These are phyloP conservation scores for Oreochromis aureus DNA, from an alignment of 2,113 vertebrate genomes.

Conservation along the genomic window DNA sequence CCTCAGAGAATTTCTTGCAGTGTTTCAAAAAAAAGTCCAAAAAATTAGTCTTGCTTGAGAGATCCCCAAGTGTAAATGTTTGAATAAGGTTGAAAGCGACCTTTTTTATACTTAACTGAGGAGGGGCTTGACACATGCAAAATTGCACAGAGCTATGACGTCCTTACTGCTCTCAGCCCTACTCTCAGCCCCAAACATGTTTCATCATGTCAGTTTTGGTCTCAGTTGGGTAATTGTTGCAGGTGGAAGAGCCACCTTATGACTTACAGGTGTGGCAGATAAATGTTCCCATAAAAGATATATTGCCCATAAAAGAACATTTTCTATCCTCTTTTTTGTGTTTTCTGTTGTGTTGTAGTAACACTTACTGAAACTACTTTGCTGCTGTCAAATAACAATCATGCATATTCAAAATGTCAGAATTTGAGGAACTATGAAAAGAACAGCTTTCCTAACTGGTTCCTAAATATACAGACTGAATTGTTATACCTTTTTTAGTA, in stretches of 20 bases:
- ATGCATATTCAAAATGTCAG: neutral
- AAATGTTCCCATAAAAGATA: no score
- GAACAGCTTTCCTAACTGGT: neutral
- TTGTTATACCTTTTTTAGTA: neutral
- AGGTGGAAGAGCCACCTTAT: neutral
- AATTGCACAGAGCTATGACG: neutral
- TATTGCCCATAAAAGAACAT: neutral
- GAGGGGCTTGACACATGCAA: conserved; percentile 40
- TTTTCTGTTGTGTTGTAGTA: neutral
- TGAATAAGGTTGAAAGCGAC: neutral
- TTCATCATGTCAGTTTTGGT: conserved; percentile 31
- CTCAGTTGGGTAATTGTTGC: neutral
- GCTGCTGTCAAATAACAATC: neutral
- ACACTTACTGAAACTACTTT: neutral
- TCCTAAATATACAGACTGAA: neutral
- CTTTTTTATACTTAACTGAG: conserved; percentile 58
- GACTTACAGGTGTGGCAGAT: neutral
- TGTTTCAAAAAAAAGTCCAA: neutral
- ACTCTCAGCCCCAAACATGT: neutral
- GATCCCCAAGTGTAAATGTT: conserved; percentile 22
- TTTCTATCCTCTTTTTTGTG: neutral
- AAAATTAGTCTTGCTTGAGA: neutral
- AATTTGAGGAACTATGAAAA: neutral
- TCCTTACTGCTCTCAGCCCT: neutral
- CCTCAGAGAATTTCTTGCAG: neutral